Conservation (phyloP, 2,113 vertebrate genomes). For the Panurus biarmicus region DNA sequence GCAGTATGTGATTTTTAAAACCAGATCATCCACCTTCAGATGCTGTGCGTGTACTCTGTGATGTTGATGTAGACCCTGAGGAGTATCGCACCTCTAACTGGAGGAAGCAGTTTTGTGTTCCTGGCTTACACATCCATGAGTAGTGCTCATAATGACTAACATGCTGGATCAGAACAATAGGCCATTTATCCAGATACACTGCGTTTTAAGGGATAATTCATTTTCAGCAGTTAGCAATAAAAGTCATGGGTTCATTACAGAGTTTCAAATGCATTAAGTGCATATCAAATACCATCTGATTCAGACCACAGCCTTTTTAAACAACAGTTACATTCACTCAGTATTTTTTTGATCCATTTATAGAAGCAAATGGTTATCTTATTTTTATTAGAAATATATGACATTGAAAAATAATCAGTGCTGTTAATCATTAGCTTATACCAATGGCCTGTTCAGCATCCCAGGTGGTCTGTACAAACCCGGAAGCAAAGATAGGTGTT, state of each 20-base stretch:
- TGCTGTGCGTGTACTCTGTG: not conserved
- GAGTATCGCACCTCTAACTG: not conserved
- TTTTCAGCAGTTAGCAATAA: not conserved
- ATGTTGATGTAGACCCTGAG: not conserved
- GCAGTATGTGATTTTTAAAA: not conserved
- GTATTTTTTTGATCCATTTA: not conserved
- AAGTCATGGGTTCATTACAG: not conserved
- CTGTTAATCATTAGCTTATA: not conserved
- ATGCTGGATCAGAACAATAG: not conserved
- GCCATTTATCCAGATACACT: not conserved
- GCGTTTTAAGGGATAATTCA: not conserved
- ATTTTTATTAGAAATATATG: not conserved
- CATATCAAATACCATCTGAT: not conserved
- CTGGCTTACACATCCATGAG: not conserved
- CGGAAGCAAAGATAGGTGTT: not conserved
- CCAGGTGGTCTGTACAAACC: not conserved
- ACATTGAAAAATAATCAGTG: not conserved
- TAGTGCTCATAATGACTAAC: not conserved
- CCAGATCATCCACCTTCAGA: not conserved
- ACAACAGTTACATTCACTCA: not conserved
- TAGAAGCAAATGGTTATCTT: not conserved
- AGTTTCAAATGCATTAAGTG: not conserved
- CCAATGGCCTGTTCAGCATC: not conserved
- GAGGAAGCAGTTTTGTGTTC: not conserved
- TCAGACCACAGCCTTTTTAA: not conserved